These are phyloP conservation scores for Entomobrya proxima DNA, from an alignment of 2,888 invertebrate species.

Conservation along the genomic window DNA sequence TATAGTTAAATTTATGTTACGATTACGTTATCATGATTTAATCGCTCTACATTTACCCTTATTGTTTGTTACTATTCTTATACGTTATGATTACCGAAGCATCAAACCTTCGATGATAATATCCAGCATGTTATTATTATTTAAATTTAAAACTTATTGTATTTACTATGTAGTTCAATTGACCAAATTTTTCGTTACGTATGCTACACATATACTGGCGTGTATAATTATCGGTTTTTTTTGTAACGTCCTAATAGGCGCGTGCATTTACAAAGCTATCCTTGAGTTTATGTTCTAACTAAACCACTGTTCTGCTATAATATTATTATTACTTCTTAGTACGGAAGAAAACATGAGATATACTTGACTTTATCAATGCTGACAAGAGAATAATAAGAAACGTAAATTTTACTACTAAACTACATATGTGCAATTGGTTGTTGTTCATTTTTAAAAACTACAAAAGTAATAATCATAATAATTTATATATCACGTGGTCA, in stretches of 20 bases:
- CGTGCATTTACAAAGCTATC: not conserved
- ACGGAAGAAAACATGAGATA: constrained; percentile 28
- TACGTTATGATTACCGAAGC: not conserved
- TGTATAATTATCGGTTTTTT: not conserved
- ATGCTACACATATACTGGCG: not conserved
- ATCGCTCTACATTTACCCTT: constrained; percentile 29
- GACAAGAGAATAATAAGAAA: constrained; percentile 32
- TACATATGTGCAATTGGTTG: constrained; percentile 39
- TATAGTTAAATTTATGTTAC: constrained; percentile 32
- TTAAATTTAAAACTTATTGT: not conserved
- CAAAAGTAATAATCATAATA: constrained; percentile 15
- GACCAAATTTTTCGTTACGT: not conserved
- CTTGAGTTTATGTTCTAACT: not conserved
- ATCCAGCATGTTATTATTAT: constrained; percentile 13
- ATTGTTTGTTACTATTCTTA: constrained; percentile 34
- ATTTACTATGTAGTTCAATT: not conserved
- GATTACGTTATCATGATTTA: not conserved
- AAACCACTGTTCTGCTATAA: constrained; percentile 14
- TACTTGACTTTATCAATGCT: constrained; percentile 36
- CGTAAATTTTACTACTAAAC: not conserved
- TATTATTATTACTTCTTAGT: not conserved
- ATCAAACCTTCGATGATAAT: not conserved
- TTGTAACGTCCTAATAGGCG: not conserved
- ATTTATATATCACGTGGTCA: constrained; percentile 38
- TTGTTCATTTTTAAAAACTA: constrained; percentile 31